Base-by-base conservation (phyloP, 2,888 invertebrate species). In the Drosophila mimica region DNA sequence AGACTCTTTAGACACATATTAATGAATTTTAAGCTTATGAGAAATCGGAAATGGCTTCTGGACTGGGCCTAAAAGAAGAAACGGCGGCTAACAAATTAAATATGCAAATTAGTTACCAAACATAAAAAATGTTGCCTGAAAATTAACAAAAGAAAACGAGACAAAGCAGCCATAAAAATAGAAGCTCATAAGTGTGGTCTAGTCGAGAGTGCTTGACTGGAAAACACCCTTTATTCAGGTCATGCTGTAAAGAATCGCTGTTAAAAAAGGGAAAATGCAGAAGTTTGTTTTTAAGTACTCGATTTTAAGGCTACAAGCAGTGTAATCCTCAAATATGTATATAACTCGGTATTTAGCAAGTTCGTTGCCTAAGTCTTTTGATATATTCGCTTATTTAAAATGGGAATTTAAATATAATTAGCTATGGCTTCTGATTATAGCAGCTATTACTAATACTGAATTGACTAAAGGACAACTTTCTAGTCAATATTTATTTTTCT, bases 101-200 rank as follows among this genome's bases (percentile, higher is more conserved):
- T 65, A 86, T 86, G 85, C 73, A 86, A 86, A 87, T 89, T 69
- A 76, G 66, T 49, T 30, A 57, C 48, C n/a, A 60, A 51, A 53
- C 60, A 48, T 36, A 63, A 58, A 46, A 60, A 67, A 40, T 40
- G 53, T 51, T 51, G 60, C 52, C 69, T 34, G 52, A 49, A 66
- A 66, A 69, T 74, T 51, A 74, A 77, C 74, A 67, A 70, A 70
- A 53, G 57, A 54, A 49, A 28, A 38, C 52, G n/a, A 73, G 40
- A 49, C 57, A 58, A 40, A 48, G 25, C 48, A 53, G 53, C 40
- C 59, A 33, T 43, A 51, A 58, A 34, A 28, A 30, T 30, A 31
- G 52, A n/a, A 57, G 58, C 57, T 65, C 40, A 67, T 51, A 13
- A 51, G 33, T 43, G 11, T 34, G 15, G 11, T 57, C 25, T 17